phyloP scores from a whole-genome alignment of 2,888 invertebrate genomes.

The Leptopterna dolabrata region DNA sequence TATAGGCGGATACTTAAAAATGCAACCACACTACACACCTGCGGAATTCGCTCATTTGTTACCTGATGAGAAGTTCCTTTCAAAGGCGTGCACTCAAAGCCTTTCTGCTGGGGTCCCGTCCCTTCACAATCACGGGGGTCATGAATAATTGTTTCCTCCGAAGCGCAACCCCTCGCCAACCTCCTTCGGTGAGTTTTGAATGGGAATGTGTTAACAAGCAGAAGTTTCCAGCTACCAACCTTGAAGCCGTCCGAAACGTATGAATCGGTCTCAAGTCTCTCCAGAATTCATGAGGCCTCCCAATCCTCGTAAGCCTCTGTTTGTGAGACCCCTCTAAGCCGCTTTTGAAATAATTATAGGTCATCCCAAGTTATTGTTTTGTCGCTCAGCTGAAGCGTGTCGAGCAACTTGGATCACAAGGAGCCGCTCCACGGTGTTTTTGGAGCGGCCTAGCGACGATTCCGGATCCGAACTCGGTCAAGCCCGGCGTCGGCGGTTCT shows the following conservation, averaged over 20 bases:
- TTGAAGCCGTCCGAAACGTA: background rate
- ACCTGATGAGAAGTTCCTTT: no score
- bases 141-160: background rate
- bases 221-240: background rate
- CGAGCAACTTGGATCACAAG: conserved; percentile 4
- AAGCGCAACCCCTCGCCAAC: background rate
- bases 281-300: conserved; percentile 13
- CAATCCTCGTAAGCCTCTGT: background rate
- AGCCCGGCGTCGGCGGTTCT: background rate
- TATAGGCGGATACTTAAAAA: background rate
- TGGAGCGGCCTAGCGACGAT: background rate
- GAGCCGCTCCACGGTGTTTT: background rate
- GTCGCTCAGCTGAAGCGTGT: background rate
- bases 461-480: background rate
- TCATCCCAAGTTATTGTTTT: background rate
- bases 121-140: background rate
- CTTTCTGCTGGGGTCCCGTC: background rate
- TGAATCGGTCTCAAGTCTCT: background rate
- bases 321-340: conserved; percentile 24
- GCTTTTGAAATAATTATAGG: conserved; percentile 26
- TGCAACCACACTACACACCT: background rate
- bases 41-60: background rate
- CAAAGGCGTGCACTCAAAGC: no score
- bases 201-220: conserved; percentile 9
- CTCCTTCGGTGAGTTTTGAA: background rate